These are phyloP conservation scores for Geophilus truncorum DNA, from an alignment of 2,888 invertebrate genomes.

Conservation along the genomic window DNA sequence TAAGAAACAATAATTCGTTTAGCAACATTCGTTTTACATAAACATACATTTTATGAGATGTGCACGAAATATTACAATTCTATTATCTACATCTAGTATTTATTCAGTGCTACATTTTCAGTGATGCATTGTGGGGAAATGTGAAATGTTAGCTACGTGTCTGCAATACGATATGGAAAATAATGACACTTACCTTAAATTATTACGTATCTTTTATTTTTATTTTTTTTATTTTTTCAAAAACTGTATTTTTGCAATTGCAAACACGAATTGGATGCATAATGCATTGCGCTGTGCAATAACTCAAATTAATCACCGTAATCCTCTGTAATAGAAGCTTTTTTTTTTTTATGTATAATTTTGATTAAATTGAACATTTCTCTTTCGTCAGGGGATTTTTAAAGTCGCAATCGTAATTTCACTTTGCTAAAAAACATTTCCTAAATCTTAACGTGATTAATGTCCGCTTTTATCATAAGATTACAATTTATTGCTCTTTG, in stretches of 20 bases:
- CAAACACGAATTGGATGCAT: not conserved
- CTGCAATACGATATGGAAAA: not conserved
- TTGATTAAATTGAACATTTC: constrained; percentile 4
- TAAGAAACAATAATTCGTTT: not conserved
- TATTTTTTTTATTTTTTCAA: too few species aligned
- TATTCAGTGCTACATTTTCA: not conserved
- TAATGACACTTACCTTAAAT: not conserved
- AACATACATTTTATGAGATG: too few species aligned
- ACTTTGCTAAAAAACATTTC: not conserved
- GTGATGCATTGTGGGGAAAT: not conserved
- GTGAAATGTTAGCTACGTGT: not conserved
- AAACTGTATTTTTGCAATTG: not conserved
- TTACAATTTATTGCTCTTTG: not conserved
- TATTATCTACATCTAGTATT: too few species aligned
- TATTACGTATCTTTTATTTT: not conserved
- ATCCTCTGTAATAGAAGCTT: not conserved
- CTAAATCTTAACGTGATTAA: not conserved
- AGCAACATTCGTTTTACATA: too few species aligned
- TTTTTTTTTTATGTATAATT: not conserved
- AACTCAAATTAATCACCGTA: not conserved
- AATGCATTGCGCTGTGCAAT: not conserved
- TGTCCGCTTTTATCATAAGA: not conserved
- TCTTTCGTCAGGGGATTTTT: not conserved
- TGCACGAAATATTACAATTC: too few species aligned
- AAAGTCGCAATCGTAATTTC: not conserved